Evolutionary conservation across 2,888 invertebrate species (phyloP).

Genomic region (Plagodis dolabraria): DNA sequence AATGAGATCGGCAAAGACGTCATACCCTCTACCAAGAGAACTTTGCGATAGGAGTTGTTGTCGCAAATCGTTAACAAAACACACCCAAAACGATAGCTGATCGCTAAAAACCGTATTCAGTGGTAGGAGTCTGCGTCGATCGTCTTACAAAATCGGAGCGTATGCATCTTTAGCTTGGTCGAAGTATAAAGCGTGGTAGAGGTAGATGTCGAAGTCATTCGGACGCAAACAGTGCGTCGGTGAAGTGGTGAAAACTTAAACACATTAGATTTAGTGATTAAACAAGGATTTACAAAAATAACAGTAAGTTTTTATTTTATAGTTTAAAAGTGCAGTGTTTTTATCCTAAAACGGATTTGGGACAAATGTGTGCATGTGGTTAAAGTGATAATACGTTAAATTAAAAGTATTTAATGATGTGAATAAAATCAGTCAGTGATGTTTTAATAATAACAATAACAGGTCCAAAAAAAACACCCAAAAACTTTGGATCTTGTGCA

Average conservation of each 20-base stretch:
- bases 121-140: constrained; percentile 71
- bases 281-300: constrained; percentile 59
- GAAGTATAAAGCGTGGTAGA: constrained; percentile 79
- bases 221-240: constrained; percentile 76
- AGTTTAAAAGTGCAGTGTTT: constrained; percentile 32
- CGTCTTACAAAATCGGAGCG: constrained; percentile 81
- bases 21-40: constrained; percentile 65
- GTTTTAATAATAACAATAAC: neutral
- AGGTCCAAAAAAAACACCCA: no score
- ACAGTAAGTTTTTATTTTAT: constrained; percentile 64
- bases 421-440: neutral
- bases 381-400: constrained; percentile 16
- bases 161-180: constrained; percentile 78
- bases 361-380: constrained; percentile 20
- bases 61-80: constrained; percentile 31
- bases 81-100: constrained; percentile 35
- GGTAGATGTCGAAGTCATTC: constrained; percentile 77
- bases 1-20: constrained; percentile 68
- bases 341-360: constrained; percentile 14
- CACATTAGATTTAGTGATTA: constrained; percentile 55
- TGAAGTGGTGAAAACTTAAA: constrained; percentile 69
- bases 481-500: no score
- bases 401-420: neutral
- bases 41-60: constrained; percentile 29
- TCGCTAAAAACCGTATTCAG: constrained; percentile 39